Conservation (phyloP, 2,797 vertebrate species). For the Mallotus villosus region DNA sequence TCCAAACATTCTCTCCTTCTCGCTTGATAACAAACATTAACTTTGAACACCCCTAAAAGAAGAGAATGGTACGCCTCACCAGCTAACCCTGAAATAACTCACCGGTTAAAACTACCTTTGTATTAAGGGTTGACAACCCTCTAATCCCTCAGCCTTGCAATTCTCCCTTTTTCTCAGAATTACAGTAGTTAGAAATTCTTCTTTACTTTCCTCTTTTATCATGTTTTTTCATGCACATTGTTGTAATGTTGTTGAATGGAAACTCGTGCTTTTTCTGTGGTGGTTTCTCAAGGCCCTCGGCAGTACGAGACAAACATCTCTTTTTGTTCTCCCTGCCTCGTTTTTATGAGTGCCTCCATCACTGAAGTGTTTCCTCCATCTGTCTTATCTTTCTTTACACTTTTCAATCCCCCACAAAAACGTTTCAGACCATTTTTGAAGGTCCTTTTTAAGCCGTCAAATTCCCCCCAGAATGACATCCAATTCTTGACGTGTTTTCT, state of each 20-base stretch:
- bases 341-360: slow-evolving; percentile 60
- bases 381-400: slow-evolving; percentile 65
- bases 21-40: not conserved
- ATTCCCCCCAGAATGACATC: no score
- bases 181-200: not conserved
- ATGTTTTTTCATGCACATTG: not conserved
- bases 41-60: not conserved
- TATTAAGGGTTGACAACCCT: not conserved
- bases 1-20: not conserved
- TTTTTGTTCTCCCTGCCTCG: slow-evolving; percentile 63
- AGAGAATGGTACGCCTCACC: slow-evolving; percentile 10
- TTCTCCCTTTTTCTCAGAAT: slow-evolving; percentile 21
- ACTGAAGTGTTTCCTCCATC: slow-evolving; percentile 62
- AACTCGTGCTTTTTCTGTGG: not conserved
- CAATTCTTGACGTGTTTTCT: not conserved
- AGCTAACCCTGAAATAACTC: not conserved
- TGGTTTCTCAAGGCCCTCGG: not conserved
- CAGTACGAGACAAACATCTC: not conserved
- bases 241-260: not conserved
- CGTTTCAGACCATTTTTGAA: slow-evolving; percentile 54
- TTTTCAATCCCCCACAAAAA: slow-evolving; percentile 49
- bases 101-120: slow-evolving; percentile 16
- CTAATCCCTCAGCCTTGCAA: slow-evolving; percentile 24
- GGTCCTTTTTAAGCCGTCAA: not conserved
- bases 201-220: not conserved